A percentile compares a stretch with the other conserved stretches of the same genome.
phyloP scores from a whole-genome alignment of 2,113 vertebrate genomes.

The Rhinoptilus africanus region DNA sequence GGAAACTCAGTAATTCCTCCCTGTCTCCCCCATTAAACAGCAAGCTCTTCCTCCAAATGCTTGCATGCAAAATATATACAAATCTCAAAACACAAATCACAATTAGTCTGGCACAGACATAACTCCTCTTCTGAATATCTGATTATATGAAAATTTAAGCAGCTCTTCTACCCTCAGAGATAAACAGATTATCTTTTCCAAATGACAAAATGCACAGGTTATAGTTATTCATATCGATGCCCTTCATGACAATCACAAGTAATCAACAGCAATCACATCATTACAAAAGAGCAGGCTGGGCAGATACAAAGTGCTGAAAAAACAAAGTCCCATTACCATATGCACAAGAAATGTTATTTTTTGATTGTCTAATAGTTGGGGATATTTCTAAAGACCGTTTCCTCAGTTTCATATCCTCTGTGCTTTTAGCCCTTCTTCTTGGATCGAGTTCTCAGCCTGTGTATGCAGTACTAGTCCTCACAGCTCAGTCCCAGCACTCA shows the following conservation, averaged over 20 bases:
- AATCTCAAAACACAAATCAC: not conserved
- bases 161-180: not conserved
- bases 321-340: not conserved
- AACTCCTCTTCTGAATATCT: not conserved
- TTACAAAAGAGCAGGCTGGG: not conserved
- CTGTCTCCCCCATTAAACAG: not conserved
- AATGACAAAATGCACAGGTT: not conserved
- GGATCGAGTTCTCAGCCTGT: not conserved
- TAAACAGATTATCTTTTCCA: not conserved
- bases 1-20: not conserved
- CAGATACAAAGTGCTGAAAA: not conserved
- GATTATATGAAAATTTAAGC: not conserved
- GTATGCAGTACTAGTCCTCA: fast-evolving
- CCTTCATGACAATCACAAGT: not conserved
- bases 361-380: not conserved
- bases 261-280: not conserved
- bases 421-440: not conserved
- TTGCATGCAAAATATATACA: not conserved
- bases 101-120: not conserved
- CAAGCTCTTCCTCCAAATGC: not conserved
- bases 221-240: not conserved
- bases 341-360: not conserved
- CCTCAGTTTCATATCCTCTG: not conserved
- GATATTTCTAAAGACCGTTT: not conserved
- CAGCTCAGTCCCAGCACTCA: not conserved